Conservation (phyloP, 2,113 vertebrate genomes). For the Acinonyx jubatus region DNA sequence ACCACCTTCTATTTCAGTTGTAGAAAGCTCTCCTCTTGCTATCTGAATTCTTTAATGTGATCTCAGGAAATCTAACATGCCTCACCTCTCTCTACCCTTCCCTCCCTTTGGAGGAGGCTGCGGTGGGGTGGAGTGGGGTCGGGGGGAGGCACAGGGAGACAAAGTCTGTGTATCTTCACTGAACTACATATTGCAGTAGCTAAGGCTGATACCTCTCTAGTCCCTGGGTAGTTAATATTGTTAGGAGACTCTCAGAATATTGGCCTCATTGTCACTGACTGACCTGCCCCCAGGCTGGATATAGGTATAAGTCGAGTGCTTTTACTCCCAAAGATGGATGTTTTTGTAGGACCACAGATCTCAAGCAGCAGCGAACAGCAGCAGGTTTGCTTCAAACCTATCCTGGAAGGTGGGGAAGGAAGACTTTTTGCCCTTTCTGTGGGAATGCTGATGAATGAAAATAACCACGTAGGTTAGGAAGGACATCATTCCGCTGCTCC, state of each 20-base stretch:
- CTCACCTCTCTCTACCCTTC: background rate
- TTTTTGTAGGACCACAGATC: background rate
- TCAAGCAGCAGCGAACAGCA: background rate
- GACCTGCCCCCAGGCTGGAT: background rate
- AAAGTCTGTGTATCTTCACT: background rate
- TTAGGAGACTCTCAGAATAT: background rate
- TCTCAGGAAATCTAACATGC: background rate
- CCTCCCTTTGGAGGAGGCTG: background rate
- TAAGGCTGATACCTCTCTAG: background rate
- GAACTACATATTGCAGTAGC: background rate
- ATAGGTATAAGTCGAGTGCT: background rate
- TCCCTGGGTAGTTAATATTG: background rate
- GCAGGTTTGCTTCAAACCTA: background rate
- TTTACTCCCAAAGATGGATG: background rate
- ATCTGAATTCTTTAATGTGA: background rate
- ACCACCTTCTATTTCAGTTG: background rate
- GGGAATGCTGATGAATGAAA: slow-evolving; percentile 12
- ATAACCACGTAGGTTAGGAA: background rate
- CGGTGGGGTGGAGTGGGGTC: background rate
- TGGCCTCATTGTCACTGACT: background rate
- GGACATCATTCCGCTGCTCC: background rate
- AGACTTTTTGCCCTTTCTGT: background rate
- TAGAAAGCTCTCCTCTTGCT: background rate
- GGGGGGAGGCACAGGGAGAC: background rate
- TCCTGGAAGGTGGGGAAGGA: background rate